phyloP scores from a whole-genome alignment of 1,140 invertebrate genomes.

The Pseudomyrmex concolor region DNA sequence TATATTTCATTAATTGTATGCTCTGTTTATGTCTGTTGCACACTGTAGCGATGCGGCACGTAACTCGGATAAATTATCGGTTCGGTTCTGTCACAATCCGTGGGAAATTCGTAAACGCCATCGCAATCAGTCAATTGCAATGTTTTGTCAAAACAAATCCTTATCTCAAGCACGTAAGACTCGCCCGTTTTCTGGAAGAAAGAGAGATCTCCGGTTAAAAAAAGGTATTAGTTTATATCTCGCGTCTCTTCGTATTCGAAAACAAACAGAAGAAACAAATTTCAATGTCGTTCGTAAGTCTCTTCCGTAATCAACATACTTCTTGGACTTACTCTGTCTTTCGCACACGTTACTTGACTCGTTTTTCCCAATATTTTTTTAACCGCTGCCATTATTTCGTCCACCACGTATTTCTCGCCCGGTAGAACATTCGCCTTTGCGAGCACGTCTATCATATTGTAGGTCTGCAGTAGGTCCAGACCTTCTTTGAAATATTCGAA shows the following conservation, averaged over 20 bases:
- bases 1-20: neutral
- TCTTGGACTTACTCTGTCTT: conserved; percentile 70
- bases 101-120: conserved; percentile 82
- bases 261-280: conserved; percentile 31
- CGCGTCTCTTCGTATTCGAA: neutral
- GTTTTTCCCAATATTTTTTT: conserved; percentile 74
- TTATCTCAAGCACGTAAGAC: conserved; percentile 82
- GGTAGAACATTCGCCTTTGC: conserved; percentile 86
- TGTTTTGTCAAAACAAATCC: conserved; percentile 89
- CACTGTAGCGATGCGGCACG: conserved; percentile 71
- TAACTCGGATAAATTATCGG: conserved; percentile 86
- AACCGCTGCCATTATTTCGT: conserved; percentile 87
- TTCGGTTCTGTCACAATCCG: conserved; percentile 86
- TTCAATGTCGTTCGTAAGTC: conserved; percentile 65
- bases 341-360: conserved; percentile 71
- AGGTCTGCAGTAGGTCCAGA: conserved; percentile 87
- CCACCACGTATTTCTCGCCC: conserved; percentile 85
- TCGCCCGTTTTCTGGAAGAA: conserved; percentile 83
- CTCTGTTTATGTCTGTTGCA: conserved; percentile 33
- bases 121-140: conserved; percentile 87
- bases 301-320: conserved; percentile 2
- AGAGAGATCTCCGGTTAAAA: neutral
- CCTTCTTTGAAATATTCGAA: conserved; percentile 91
- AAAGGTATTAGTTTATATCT: neutral
- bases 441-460: conserved; percentile 88